A percentile compares a stretch with the other conserved stretches of the same genome.
phyloP scores from a whole-genome alignment of 2,888 invertebrate species.

The Caenorhabditis sp. region DNA sequence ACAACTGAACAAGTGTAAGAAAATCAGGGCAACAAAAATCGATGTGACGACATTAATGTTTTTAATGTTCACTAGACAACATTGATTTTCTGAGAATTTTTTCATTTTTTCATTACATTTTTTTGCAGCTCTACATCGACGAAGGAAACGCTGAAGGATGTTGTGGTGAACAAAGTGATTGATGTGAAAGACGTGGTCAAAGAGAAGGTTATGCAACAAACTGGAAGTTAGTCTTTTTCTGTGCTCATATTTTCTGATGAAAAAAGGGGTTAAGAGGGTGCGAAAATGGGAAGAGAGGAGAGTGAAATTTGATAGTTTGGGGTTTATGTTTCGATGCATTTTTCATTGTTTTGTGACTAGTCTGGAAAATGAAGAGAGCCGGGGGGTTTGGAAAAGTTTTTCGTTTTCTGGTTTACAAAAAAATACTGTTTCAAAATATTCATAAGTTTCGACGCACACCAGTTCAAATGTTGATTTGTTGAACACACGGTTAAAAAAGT shows the following conservation, averaged over 20 bases:
- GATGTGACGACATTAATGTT: not conserved
- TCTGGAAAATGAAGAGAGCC: too few species aligned
- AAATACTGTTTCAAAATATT: too few species aligned
- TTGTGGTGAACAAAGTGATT: conserved; percentile 55
- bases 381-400: not conserved
- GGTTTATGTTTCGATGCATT: too few species aligned
- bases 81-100: not conserved
- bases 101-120: not conserved
- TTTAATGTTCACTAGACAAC: not conserved
- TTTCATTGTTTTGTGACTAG: too few species aligned
- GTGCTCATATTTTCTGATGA: not conserved
- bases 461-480: too few species aligned
- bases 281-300: not conserved
- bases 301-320: not conserved
- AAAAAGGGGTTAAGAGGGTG: not conserved
- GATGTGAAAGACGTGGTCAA: conserved; percentile 67
- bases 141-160: conserved; percentile 59
- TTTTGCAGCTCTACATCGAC: conserved; percentile 7
- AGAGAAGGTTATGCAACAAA: conserved; percentile 65
- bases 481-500: too few species aligned
- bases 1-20: not conserved
- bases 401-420: not conserved
- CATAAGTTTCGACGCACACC: too few species aligned
- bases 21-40: too few species aligned
- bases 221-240: conserved; percentile 60